These are phyloP conservation scores for Phymanthus crucifer DNA, from an alignment of 92 coral and sea anemone species.

Conservation along the genomic window DNA sequence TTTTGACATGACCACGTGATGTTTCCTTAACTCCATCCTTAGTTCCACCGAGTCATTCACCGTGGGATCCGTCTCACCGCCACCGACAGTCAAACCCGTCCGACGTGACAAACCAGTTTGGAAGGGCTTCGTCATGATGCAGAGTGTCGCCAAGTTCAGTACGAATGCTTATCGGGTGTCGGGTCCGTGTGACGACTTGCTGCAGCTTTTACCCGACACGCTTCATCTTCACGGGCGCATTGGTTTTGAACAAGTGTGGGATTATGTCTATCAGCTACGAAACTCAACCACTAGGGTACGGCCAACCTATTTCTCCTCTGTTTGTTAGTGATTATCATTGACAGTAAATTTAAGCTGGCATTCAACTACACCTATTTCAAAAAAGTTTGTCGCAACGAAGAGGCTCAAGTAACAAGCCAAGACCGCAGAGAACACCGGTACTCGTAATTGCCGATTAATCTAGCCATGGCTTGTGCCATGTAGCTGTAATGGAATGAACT, in stretches of 20 bases:
- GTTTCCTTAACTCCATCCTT: not conserved
- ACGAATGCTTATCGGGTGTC: slow-evolving; percentile 92
- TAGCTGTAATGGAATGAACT: too few species aligned
- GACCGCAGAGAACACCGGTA: too few species aligned
- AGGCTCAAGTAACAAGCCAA: too few species aligned
- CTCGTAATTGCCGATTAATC: too few species aligned
- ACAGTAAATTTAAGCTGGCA: too few species aligned
- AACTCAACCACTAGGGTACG: slow-evolving; percentile 88
- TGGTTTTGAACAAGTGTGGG: slow-evolving; percentile 94
- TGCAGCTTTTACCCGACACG: slow-evolving; percentile 92
- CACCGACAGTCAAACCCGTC: slow-evolving; percentile 52
- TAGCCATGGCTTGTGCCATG: too few species aligned
- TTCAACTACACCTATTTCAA: too few species aligned
- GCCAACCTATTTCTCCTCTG: too few species aligned
- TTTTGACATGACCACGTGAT: too few species aligned
- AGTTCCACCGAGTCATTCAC: slow-evolving; percentile 88
- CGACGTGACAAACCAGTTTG: slow-evolving; percentile 80
- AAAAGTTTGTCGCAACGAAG: too few species aligned
- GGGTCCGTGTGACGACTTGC: slow-evolving; percentile 85
- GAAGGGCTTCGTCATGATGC: slow-evolving; percentile 99
- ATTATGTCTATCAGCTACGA: slow-evolving; percentile 82
- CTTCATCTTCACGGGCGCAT: slow-evolving; percentile 93
- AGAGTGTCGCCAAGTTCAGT: slow-evolving; percentile 89
- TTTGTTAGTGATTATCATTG: too few species aligned
- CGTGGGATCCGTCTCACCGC: slow-evolving; percentile 62